Evolutionary conservation across 2,797 vertebrate species (phyloP).

Genomic region (Gymnodraco acuticeps): DNA sequence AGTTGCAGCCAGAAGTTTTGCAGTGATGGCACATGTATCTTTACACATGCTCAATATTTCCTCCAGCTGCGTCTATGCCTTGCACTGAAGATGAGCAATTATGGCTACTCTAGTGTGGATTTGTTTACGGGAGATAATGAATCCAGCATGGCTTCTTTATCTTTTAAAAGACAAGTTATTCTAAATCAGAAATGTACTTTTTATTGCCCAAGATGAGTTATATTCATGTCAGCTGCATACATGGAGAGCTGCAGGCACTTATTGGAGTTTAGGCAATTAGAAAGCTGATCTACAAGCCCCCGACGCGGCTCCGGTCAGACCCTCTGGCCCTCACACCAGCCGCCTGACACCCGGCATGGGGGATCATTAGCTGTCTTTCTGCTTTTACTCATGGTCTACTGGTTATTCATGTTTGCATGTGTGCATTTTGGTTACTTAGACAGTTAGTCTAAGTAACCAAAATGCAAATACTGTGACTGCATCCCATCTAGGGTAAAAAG

Average conservation of each 20-base stretch:
- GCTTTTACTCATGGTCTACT: background rate
- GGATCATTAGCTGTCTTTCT: constrained; percentile 30
- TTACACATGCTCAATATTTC: constrained; percentile 28
- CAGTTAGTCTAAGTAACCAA: background rate
- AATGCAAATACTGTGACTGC: background rate
- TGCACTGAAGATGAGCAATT: constrained; percentile 51
- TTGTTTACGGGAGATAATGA: constrained; percentile 11
- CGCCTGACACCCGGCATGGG: constrained; percentile 14
- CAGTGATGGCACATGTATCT: constrained; percentile 18
- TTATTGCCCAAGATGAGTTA: constrained; percentile 34
- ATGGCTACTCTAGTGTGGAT: constrained; percentile 27
- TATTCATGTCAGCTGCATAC: constrained; percentile 19
- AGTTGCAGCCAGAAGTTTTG: constrained; percentile 22
- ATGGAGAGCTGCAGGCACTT: constrained; percentile 38
- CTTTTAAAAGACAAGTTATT: constrained; percentile 12
- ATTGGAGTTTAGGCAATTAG: constrained; percentile 49
- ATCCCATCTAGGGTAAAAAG: constrained; percentile 26
- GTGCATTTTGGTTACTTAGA: no score
- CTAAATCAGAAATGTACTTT: constrained; percentile 22
- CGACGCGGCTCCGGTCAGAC: constrained; percentile 24
- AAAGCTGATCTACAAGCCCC: constrained; percentile 19
- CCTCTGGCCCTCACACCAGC: constrained; percentile 11
- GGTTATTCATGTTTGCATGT: constrained; percentile 3
- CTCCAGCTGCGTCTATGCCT: constrained; percentile 42
- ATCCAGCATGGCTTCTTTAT: constrained; percentile 23